Base-by-base conservation (phyloP, 1,140 invertebrate species). In the Zaprionus vittiger region DNA sequence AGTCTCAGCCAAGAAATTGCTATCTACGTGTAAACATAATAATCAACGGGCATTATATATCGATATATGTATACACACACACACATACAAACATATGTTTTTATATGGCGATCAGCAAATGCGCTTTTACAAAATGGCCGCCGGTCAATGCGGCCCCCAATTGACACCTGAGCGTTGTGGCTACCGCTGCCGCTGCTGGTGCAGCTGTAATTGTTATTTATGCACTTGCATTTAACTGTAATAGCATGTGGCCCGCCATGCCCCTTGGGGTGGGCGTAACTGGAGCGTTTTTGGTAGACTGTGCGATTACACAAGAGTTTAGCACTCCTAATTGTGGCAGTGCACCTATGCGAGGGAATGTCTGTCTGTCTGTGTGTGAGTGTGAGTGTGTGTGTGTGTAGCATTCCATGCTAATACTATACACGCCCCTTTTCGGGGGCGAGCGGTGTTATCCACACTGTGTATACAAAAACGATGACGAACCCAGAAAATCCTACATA, bases 221-320 rank as follows among this genome's bases (percentile, higher is more conserved):
- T 89, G 85, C 81, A 89, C 79, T 89, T 90, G 85, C 85, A 89
- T 89, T 90, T 89, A 77, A 77, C 82, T 90, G 81, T 85, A 90
- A 90, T 85, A 69, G 81, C 74, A 81, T 75, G 75, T 68, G 71
- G 72, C 75, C 67, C 44, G 71, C 80, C 85, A 81, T 85, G 81
- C 84, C 84, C 74, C 84, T 57, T 60, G 75, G 84, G 73, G 63
- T 73, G 78, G 84, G 84, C 84, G 81, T 81, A 75, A 81, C 81
- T 71, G 84, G 59, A 80, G 81, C 78, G 74, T 90, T 87, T 87
- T 81, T 77, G 78, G 24, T 69, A 77, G 77, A 65, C 66, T 55
- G 41, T 55, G 71, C 77, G 77, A 81, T 89, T 87, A 84, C 84
- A 83, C 67, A 87, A 89, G 78, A 75, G 62, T 61, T 79, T 77